Evolutionary conservation across 2,888 invertebrate genomes (phyloP), one percentile per base, ranked within the genome.

Genomic region (Copidosoma aretas): DNA sequence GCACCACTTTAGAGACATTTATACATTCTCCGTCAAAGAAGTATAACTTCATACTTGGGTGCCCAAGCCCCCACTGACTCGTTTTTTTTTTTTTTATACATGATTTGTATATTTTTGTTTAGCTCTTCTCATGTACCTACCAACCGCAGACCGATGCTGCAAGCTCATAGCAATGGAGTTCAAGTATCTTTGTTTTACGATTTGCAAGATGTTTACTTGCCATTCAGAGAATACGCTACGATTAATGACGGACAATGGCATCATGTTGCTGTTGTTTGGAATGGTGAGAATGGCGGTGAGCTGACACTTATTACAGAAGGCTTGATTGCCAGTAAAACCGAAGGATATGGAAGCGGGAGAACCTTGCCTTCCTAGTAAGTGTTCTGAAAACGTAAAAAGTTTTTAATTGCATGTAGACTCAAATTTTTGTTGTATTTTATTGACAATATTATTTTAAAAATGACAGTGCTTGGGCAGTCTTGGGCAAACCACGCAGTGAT

Each of bases 211-310:
- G 93, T 94, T 0, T 96, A 95, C 85, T 85, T 96, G 53, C 93
- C 94, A 75, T 96, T 95, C 84, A 90, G 93, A 63, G 94, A 95
- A 84, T 95, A 93, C 77, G 94, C 96, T 0, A 95, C 95, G 0
- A 91, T 97, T 22, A 97, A 97, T 79, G 97, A 97, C 79, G 97
- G 96, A 4, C 95, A 95, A 80, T 97, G 97, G 97, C 97, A 97
- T 86, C 96, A 97, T 79, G 91, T 97, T 41, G 95, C 95, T 51
- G 88, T 98, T 63, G 92, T 95, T n/a, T 97, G 97, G 97, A 93
- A 95, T 79, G 94, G 96, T 51, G 89, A 88, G 69, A 91, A 91
- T 65, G 92, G 93, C 8, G 96, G 96, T 22, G 91, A 93, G 81
- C 85, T 97, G 56, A 93, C 93, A 65, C 87, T 98, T 25, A 93